phyloP scores from a whole-genome alignment of 2,113 vertebrate species.

The Neofelis nebulosa region DNA sequence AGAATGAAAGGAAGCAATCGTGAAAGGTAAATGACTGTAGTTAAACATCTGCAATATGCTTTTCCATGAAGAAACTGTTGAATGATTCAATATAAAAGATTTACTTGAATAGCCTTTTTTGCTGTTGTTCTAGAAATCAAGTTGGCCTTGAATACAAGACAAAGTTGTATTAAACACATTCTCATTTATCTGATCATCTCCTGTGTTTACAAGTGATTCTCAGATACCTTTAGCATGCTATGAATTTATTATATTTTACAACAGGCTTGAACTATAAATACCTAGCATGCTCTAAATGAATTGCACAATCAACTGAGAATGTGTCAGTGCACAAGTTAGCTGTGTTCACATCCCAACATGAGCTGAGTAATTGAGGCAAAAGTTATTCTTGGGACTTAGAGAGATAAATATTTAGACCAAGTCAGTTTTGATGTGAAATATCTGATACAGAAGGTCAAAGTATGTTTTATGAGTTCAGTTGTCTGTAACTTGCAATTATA shows the following conservation, averaged over 20 bases:
- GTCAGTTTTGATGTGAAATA: conserved; percentile 31
- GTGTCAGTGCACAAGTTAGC: not conserved
- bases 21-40: not conserved
- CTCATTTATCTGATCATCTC: not conserved
- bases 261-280: conserved; percentile 1
- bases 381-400: not conserved
- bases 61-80: not conserved
- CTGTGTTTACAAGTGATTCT: not conserved
- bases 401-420: not conserved
- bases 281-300: not conserved
- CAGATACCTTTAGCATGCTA: not conserved
- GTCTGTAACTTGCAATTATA: conserved; percentile 1
- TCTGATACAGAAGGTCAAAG: not conserved
- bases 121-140: conserved; percentile 12
- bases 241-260: not conserved
- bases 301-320: not conserved
- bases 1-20: not conserved
- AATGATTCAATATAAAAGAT: not conserved
- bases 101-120: not conserved
- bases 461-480: not conserved
- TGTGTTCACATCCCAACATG: not conserved
- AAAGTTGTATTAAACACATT: conserved; percentile 26
- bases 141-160: not conserved
- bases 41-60: not conserved
- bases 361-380: not conserved